Evolutionary conservation across 1,140 invertebrate species (phyloP).

Genomic region (Pinna nobilis): DNA sequence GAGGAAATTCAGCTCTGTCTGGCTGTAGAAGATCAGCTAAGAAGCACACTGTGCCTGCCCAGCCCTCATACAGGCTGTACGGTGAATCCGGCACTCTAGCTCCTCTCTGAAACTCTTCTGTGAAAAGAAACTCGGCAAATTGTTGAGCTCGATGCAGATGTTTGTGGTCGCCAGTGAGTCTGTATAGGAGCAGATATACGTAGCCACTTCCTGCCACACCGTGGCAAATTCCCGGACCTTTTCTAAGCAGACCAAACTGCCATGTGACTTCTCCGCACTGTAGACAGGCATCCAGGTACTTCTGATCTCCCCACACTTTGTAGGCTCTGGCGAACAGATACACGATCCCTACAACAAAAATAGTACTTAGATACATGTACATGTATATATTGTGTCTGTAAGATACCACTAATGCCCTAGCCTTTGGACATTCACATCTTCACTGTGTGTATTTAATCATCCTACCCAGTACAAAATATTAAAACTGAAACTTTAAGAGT

Average conservation of each 20-base stretch:
- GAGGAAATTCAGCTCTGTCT: constrained; percentile 86
- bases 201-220: constrained; percentile 91
- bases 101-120: constrained; percentile 80
- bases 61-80: constrained; percentile 89
- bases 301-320: constrained; percentile 83
- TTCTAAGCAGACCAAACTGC: constrained; percentile 86
- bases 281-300: constrained; percentile 83
- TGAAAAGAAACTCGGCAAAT: constrained; percentile 87
- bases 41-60: constrained; percentile 89
- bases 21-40: constrained; percentile 86
- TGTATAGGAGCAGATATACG: constrained; percentile 87
- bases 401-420: too few relatives aligned
- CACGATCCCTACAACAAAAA: constrained; percentile 78
- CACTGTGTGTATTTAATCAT: too few relatives aligned
- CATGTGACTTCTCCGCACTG: constrained; percentile 85
- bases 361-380: not conserved
- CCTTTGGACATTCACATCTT: too few relatives aligned
- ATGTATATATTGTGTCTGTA: not conserved
- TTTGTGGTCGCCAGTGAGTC: constrained; percentile 83
- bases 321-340: constrained; percentile 90
- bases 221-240: constrained; percentile 87
- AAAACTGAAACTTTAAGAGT: too few relatives aligned
- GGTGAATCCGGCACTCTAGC: constrained; percentile 88
- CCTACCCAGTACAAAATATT: too few relatives aligned
- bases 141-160: constrained; percentile 84